phyloP scores from a whole-genome alignment of 37 sponge, comb jelly and placozoan genomes.

The Halichondria panicea region DNA sequence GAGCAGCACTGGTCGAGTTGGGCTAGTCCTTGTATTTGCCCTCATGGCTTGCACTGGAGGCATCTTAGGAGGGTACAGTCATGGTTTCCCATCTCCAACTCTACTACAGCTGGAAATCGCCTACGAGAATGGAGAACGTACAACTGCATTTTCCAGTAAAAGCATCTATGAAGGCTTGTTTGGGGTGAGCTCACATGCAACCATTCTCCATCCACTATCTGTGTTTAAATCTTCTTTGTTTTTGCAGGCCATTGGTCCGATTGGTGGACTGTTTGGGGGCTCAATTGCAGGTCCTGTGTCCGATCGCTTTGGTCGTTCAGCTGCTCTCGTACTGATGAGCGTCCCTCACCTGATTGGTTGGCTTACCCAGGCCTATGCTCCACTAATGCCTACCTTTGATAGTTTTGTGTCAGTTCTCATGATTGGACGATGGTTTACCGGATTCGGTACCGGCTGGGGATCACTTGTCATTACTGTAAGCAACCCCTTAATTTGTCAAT shows the following conservation, averaged over 20 bases:
- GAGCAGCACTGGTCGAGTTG: no score
- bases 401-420: background rate
- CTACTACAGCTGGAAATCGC: no score
- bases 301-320: constrained; percentile 16
- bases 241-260: constrained; percentile 30
- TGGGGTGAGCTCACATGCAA: no score
- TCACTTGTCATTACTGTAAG: background rate
- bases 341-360: constrained; percentile 33
- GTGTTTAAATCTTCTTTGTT: no score
- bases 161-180: no score
- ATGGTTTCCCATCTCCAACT: no score
- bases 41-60: no score
- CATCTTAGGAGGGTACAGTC: no score
- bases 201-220: no score
- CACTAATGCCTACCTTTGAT: background rate
- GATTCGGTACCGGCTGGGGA: constrained; percentile 18
- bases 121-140: no score
- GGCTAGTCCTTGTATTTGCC: no score
- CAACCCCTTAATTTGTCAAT: background rate
- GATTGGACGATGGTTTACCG: constrained; percentile 30
- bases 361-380: constrained; percentile 8
- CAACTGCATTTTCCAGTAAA: no score
- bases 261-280: constrained; percentile 33
- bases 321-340: constrained; percentile 4
- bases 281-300: constrained; percentile 10